Conservation (phyloP, 1,140 invertebrate genomes). For the Spodoptera litura region DNA sequence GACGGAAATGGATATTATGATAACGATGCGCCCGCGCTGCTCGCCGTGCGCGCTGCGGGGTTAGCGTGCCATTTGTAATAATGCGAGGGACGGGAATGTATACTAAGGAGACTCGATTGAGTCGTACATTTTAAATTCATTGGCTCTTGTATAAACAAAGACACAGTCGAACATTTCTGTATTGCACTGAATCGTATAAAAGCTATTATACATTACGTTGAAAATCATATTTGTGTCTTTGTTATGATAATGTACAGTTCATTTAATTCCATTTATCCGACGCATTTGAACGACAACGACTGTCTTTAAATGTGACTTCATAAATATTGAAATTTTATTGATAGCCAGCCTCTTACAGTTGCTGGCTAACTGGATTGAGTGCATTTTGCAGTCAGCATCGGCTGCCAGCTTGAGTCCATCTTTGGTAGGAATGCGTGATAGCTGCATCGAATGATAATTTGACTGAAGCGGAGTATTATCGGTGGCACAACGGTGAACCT, state of each 20-base stretch:
- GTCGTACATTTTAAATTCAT: slow-evolving; percentile 43
- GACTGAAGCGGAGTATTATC: slow-evolving; percentile 35
- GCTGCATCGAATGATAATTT: slow-evolving; percentile 40
- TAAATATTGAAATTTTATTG: slow-evolving; percentile 48
- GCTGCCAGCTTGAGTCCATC: slow-evolving; percentile 23
- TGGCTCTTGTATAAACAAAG: slow-evolving; percentile 44
- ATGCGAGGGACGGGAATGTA: slow-evolving; percentile 44
- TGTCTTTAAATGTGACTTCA: slow-evolving; percentile 29
- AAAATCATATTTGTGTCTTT: slow-evolving; percentile 33
- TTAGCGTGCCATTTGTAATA: slow-evolving; percentile 49
- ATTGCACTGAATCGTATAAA: slow-evolving; percentile 5
- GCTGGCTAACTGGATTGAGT: slow-evolving; percentile 27
- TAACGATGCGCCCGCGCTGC: slow-evolving; percentile 65
- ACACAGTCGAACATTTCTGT: slow-evolving; percentile 5
- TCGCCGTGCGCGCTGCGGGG: slow-evolving; percentile 15
- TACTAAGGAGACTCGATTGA: slow-evolving; percentile 25
- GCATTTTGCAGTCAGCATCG: slow-evolving; percentile 38
- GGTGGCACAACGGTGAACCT: slow-evolving; percentile 51
- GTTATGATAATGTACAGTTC: slow-evolving; percentile 24
- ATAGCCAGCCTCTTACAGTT: slow-evolving; percentile 21
- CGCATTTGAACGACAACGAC: slow-evolving; percentile 30
- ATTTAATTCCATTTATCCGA: slow-evolving; percentile 31
- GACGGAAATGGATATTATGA: slow-evolving; percentile 78
- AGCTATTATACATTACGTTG: slow-evolving; percentile 15
- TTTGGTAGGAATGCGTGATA: slow-evolving; percentile 31